phyloP scores from a whole-genome alignment of 2,888 invertebrate genomes.

The Spicauda simplicius region DNA sequence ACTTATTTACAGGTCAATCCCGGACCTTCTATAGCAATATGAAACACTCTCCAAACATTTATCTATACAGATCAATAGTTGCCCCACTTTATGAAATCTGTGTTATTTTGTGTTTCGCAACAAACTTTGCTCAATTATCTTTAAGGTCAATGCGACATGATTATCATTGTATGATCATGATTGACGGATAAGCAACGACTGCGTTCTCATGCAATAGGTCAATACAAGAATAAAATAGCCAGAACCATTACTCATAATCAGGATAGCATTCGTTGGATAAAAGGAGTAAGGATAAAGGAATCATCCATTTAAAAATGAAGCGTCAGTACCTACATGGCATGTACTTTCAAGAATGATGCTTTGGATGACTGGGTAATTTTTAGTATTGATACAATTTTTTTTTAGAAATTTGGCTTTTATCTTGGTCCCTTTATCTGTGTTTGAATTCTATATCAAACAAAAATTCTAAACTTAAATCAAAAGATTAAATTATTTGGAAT shows the following conservation, averaged over 20 bases:
- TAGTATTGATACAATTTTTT: no score
- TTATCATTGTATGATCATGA: constrained; percentile 21
- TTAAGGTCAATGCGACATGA: constrained; percentile 22
- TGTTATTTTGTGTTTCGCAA: constrained; percentile 7
- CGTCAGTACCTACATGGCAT: no score
- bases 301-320: neutral
- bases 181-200: constrained; percentile 19
- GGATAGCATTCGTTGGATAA: constrained; percentile 30
- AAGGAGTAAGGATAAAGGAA: neutral
- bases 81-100: neutral
- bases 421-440: no score
- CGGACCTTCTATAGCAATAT: no score
- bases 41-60: no score
- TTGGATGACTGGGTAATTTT: no score
- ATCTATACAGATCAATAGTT: neutral
- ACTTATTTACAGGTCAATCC: no score
- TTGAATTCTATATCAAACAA: no score
- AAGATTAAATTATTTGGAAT: no score
- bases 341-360: no score
- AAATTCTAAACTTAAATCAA: no score
- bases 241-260: constrained; percentile 46
- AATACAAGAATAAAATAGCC: constrained; percentile 31
- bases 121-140: constrained; percentile 10
- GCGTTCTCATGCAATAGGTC: constrained; percentile 32
- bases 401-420: no score